Conservation (phyloP, 2,888 invertebrate genomes). For the Drosophila nr. medialis region DNA sequence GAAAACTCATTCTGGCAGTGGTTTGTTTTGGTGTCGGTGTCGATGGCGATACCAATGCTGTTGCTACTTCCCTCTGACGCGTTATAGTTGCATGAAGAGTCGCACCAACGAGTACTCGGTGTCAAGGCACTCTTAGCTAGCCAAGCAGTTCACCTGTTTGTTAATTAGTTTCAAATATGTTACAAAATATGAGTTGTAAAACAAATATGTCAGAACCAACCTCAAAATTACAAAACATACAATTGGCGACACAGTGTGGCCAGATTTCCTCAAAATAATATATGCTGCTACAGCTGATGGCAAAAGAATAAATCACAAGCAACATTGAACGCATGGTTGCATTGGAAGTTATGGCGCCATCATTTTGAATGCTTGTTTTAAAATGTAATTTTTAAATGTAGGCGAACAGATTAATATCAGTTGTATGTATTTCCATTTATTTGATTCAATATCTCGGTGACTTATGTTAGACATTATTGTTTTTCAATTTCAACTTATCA, state of each 20-base stretch:
- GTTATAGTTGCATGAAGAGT: neutral
- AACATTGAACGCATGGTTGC: constrained; percentile 34
- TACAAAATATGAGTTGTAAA: constrained; percentile 2
- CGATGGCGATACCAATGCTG: neutral
- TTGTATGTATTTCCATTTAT: constrained; percentile 54
- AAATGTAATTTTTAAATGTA: neutral
- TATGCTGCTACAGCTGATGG: constrained; percentile 29
- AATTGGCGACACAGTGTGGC: constrained; percentile 33
- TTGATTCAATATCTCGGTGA: constrained; percentile 51
- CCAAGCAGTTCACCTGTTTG: neutral
- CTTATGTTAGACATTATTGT: constrained; percentile 49
- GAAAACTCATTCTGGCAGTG: constrained; percentile 89
- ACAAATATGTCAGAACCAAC: constrained; percentile 53
- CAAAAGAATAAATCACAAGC: neutral
- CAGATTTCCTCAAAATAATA: constrained; percentile 7
- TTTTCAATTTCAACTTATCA: constrained; percentile 56
- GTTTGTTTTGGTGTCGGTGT: constrained; percentile 26
- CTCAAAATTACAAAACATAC: constrained; percentile 73
- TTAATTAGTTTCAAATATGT: neutral
- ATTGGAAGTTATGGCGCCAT: constrained; percentile 8
- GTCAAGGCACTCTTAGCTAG: neutral
- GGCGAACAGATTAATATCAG: neutral
- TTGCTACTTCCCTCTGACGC: neutral
- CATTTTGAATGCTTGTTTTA: neutral
- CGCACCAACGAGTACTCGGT: neutral